These are phyloP conservation scores for Caenorhabditis zanzibari DNA, from an alignment of 2,888 invertebrate genomes.

Conservation along the genomic window DNA sequence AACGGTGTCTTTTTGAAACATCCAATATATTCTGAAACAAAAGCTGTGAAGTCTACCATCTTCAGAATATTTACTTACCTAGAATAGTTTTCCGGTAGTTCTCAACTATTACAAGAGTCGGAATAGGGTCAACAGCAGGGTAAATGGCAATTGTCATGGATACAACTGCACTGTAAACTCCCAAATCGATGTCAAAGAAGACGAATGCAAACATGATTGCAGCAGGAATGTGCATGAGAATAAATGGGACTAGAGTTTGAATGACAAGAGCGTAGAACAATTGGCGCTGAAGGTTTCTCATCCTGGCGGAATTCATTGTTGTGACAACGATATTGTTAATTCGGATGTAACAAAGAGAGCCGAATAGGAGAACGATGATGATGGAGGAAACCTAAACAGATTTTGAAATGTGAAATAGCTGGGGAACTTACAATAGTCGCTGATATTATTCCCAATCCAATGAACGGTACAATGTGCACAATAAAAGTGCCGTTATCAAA, in stretches of 20 bases:
- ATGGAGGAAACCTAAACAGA: constrained; percentile 32
- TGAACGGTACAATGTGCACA: constrained; percentile 9
- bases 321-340: constrained; percentile 22
- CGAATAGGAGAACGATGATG: constrained; percentile 32
- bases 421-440: constrained; percentile 28
- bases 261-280: constrained; percentile 14
- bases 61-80: not conserved
- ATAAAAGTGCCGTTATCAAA: not conserved
- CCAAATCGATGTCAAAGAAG: constrained; percentile 11
- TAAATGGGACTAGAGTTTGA: constrained; percentile 39
- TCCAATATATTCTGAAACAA: constrained; percentile 1
- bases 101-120: constrained; percentile 4
- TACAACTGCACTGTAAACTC: constrained; percentile 21
- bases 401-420: not conserved
- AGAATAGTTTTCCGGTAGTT: constrained; percentile 11
- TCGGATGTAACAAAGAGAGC: constrained; percentile 20
- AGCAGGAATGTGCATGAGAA: constrained; percentile 39
- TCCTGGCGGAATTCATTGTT: constrained; percentile 5
- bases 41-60: not conserved
- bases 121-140: constrained; percentile 8
- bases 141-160: constrained; percentile 39
- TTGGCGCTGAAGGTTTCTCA: constrained; percentile 35
- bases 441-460: constrained; percentile 38
- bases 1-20: constrained; percentile 6
- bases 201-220: constrained; percentile 37